phyloP scores from a whole-genome alignment of 2,113 vertebrate species.

The Pogona vitticeps region DNA sequence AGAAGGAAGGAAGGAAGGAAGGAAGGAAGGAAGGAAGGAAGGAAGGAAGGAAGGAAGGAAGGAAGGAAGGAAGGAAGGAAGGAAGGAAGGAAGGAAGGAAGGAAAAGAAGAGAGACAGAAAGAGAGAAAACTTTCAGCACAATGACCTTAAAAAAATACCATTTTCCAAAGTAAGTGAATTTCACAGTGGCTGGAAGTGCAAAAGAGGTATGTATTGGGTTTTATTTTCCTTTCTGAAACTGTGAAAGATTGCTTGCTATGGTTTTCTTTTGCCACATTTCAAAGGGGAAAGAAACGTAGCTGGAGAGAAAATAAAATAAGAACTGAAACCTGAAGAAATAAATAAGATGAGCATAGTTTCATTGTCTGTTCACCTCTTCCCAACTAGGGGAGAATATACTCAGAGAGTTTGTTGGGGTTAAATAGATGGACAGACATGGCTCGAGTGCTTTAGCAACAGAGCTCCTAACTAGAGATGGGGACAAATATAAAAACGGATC shows the following conservation, averaged over 20 bases:
- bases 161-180: conserved; percentile 63
- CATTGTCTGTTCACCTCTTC: not conserved
- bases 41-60: not conserved
- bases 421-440: not conserved
- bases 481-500: no score
- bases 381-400: conserved; percentile 7
- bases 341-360: conserved; percentile 60
- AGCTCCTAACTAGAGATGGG: no score
- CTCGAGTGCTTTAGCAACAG: not conserved
- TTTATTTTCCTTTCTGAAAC: conserved; percentile 56
- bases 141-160: conserved; percentile 29
- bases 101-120: conserved; percentile 7
- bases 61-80: not conserved
- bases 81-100: no score
- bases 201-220: conserved; percentile 63
- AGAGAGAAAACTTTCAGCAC: conserved; percentile 44
- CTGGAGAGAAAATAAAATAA: conserved; percentile 21
- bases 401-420: conserved; percentile 35
- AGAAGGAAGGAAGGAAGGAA: not conserved
- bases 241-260: conserved; percentile 65
- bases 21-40: not conserved
- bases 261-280: conserved; percentile 48
- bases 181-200: conserved; percentile 62
- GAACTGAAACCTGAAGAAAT: conserved; percentile 38
- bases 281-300: conserved; percentile 26